Conservation (phyloP, 2,797 vertebrate genomes). For the Tapera naevia region DNA sequence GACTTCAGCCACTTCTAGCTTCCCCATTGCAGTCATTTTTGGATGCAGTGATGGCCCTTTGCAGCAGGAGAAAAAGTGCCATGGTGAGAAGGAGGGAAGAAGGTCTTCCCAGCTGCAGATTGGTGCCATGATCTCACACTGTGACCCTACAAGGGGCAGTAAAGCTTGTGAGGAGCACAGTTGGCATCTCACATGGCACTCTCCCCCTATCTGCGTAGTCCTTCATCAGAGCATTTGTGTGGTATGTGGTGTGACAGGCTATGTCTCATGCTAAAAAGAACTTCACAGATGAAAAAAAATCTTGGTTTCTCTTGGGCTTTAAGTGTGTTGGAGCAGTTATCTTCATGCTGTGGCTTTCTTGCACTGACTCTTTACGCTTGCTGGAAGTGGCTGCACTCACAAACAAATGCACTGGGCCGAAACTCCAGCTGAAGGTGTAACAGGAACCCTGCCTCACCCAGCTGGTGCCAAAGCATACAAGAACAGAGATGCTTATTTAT, state of each 20-base stretch:
- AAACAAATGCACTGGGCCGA: background rate
- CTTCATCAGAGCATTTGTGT: background rate
- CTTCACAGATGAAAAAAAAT: background rate
- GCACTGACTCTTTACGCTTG: background rate
- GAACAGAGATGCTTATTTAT: background rate
- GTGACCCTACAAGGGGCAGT: background rate
- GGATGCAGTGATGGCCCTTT: background rate
- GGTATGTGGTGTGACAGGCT: background rate
- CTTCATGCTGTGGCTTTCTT: background rate
- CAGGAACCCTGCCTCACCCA: background rate
- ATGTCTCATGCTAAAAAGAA: background rate
- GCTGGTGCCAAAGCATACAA: background rate
- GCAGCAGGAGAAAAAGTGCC: background rate
- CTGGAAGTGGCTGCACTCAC: background rate
- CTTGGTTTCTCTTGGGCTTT: background rate
- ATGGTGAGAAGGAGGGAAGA: background rate
- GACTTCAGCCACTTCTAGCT: background rate
- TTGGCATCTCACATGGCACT: background rate
- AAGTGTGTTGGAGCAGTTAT: background rate
- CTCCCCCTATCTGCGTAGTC: background rate
- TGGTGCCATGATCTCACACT: background rate
- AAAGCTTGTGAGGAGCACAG: background rate
- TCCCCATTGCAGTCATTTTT: background rate
- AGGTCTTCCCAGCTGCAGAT: background rate
- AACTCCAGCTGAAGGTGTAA: background rate